Conservation (phyloP, 2,797 vertebrate species). For the Pseudochirops cupreus region DNA sequence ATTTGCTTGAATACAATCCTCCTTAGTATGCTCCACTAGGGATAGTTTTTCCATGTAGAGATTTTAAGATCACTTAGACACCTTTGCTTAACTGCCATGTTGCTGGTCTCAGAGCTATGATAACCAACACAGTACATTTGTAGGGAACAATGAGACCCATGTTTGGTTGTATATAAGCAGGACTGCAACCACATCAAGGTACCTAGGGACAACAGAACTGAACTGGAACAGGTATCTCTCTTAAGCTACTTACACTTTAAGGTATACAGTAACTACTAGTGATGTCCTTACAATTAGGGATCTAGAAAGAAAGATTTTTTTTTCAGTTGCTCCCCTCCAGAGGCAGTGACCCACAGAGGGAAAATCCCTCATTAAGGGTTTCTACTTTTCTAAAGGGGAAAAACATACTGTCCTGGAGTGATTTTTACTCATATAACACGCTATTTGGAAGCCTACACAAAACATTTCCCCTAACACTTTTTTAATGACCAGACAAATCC, state of each 20-base stretch:
- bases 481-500: slow-evolving; percentile 53
- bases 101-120: background rate
- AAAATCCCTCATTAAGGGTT: background rate
- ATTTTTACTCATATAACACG: slow-evolving; percentile 42
- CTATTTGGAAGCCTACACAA: slow-evolving; percentile 17
- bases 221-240: background rate
- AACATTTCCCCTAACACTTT: slow-evolving; percentile 42
- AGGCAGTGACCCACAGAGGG: slow-evolving; percentile 9
- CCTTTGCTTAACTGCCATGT: background rate
- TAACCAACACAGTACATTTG: slow-evolving; percentile 29
- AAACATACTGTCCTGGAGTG: slow-evolving; percentile 5
- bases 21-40: slow-evolving; percentile 16
- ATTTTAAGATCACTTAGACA: background rate
- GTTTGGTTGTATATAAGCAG: background rate
- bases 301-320: background rate
- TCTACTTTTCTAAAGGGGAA: slow-evolving; percentile 36
- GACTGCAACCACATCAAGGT: background rate
- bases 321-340: background rate
- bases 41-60: background rate
- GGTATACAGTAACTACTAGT: background rate
- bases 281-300: background rate
- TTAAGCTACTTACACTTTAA: background rate
- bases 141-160: background rate
- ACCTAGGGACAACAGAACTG: background rate
- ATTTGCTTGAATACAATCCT: background rate